Evolutionary conservation across 2,797 vertebrate species (phyloP), one percentile per base, ranked within the genome.

Genomic region (Pristis pectinata): DNA sequence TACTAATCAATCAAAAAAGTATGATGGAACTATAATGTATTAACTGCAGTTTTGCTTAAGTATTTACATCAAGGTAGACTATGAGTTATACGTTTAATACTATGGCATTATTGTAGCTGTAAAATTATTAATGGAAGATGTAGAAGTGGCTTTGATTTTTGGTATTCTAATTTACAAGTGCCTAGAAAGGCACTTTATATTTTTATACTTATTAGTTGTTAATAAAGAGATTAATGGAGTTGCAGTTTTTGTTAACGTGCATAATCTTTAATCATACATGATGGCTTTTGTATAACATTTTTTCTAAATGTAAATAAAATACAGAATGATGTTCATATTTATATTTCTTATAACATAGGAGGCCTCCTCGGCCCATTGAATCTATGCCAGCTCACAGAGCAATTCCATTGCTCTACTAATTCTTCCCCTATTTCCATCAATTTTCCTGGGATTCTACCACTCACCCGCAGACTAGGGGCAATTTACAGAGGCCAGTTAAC

Each of bases 1-100:
- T 95, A 17, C 13, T 82, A 94, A 95, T 95, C 64, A 95, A 70
- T 95, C 19, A 94, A 64, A 70, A 56, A 95, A 80, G 95, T 96
- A 83, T 95, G 94, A 95, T 94, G 93, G 93, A 49, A 80, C 95
- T 95, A 64, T 44, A 95, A 95, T 27, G 1, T 27, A 67, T 95
- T 91, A 56, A 80, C 53, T 94, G 64, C 22, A 49, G 72, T 89
- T 56, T 91, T 95, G 67, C 95, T 95, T 95, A 94, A 22, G 41
- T 72, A 94, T 24, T 5, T 0, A 6, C 4, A 17, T 95, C 77
- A 91, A 37, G 13, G 83, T 95, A 94, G 95, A 49, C 0, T 94
- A 83, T 53, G 41, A 64, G 19, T 95, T 92, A 11, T 95, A n/a
- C n/a, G n/a, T n/a, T n/a, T n/a, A n/a, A n/a, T n/a, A n/a, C n/a